Evolutionary conservation across 1,140 invertebrate species (phyloP).

Genomic region (Camponotus vicinus): DNA sequence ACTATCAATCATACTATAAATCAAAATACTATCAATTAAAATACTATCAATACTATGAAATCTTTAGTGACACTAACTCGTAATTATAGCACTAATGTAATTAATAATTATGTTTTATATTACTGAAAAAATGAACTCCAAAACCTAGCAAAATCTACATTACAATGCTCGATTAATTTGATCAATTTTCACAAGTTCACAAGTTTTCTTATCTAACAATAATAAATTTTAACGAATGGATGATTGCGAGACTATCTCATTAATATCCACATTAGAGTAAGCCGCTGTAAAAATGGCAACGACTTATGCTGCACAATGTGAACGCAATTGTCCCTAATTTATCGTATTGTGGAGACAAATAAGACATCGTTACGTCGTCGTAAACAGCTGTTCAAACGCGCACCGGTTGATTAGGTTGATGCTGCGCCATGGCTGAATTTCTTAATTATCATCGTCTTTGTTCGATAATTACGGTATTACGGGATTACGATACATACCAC

Average conservation of each 20-base stretch:
- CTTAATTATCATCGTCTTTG: slow-evolving; percentile 70
- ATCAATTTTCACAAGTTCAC: slow-evolving; percentile 3
- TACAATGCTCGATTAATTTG: slow-evolving; percentile 1
- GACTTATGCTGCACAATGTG: neutral
- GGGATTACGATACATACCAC: slow-evolving; percentile 42
- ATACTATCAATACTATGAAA: neutral
- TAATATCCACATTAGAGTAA: slow-evolving; percentile 16
- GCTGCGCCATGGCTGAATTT: neutral
- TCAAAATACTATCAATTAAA: neutral
- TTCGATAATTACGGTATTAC: slow-evolving; percentile 67
- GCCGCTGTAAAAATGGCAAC: neutral
- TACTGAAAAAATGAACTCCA: neutral
- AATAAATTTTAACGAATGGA: slow-evolving; percentile 3
- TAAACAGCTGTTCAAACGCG: slow-evolving; percentile 42
- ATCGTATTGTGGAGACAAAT: slow-evolving; percentile 42
- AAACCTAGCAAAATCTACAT: neutral
- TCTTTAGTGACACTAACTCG: neutral
- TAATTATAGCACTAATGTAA: neutral
- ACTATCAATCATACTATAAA: neutral
- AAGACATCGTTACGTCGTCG: slow-evolving; percentile 32
- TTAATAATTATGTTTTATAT: neutral
- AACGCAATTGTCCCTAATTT: slow-evolving; percentile 54
- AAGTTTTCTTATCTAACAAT: neutral
- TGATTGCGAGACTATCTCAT: neutral
- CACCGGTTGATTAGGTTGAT: slow-evolving; percentile 64